Evolutionary conservation across 2,888 invertebrate species (phyloP), one percentile per base, ranked within the genome.

Genomic region (Leuctra nigra): DNA sequence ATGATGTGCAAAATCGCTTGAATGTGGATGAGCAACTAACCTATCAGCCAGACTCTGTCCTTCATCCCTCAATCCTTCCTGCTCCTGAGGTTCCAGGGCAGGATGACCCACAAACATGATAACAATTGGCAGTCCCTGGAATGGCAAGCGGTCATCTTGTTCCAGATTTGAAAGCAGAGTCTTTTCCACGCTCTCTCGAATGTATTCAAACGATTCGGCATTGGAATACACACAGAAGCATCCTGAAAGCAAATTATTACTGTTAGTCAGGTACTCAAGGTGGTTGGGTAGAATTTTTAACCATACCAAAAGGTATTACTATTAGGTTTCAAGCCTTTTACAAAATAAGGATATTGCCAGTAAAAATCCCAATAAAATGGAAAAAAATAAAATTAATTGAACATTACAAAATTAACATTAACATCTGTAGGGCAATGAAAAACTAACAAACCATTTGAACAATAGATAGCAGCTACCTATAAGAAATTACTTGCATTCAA

Each of bases 151-250:
- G 68, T 94, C 94, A 68, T 94, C 92, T 65, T 91, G 86, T 67
- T 92, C 91, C 57, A 94, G 77, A 77, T 94, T 93, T 16, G 90
- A 87, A 9, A 94, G 75, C 23, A 96, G 76, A 2, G 93, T 93
- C 71, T 93, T 91, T 70, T 95, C 92, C 62, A 97, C 79, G 70
- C 92, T 92, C 58, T 89, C 88, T 64, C 91, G 80, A 53, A 97
- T 86, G 70, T 91, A 95, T 68, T 95, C 93, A 67, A 96, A 89
- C 0, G 93, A 89, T 67, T 91, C 88, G 65, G 88, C 87, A 67
- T 93, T 91, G 66, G 92, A 90, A 72, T 90, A 97, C 20, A 91
- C 87, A 72, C 91, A 91, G 72, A 89, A 88, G 66, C 89, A 82
- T 53, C 87, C 86, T 86, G 67, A 4, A 65, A 67, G n/a, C n/a